Evolutionary conservation across 2,113 vertebrate species (phyloP), one percentile per base, ranked within the genome.

Genomic region (Neopipo cinnamomea): DNA sequence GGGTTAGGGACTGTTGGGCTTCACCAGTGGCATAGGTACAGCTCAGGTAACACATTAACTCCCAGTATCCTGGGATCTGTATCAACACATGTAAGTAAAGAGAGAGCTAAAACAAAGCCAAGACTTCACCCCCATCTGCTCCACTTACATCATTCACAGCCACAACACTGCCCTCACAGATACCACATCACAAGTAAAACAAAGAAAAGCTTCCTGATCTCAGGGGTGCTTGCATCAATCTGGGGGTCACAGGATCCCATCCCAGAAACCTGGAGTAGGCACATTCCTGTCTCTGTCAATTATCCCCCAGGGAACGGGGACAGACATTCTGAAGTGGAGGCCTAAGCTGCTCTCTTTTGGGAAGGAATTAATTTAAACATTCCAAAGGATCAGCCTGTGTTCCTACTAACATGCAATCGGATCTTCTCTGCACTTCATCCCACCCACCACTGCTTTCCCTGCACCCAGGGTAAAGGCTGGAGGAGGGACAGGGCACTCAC

Each of bases 11-110:
- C 8, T 28, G 1, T 0, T 28, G 67, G 82, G 81, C 30, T 71
- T n/a, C 39, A 41, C 1, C 0, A 1, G 50, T 2, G 39, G 70
- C 19, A 12, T 0, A 31, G 30, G 10, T 1, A 10, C 31, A 58
- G 59, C 35, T 79, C 78, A 65, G 58, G 5, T 41, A 46, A 19
- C n/a, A 44, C 25, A 35, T 28, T 10, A 39, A 63, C 37, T 63
- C 21, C 27, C 41, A 12, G 2, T 7, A 22, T 4, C 12, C 44
- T 33, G 56, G n/a, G 65, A 14, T 28, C 24, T 33, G 42, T 18
- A 39, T 15, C 31, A 11, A 22, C 5, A 7, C 2, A 14, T 5
- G 0, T 3, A 11, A 35, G 55, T 3, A 14, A 17, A 76, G n/a
- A 47, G 25, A 30, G 0, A 59, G 16, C 5, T 44, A 14, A 37